phyloP scores from a whole-genome alignment of 37 sponge, comb jelly and placozoan genomes.

The Axinella damicornis region DNA sequence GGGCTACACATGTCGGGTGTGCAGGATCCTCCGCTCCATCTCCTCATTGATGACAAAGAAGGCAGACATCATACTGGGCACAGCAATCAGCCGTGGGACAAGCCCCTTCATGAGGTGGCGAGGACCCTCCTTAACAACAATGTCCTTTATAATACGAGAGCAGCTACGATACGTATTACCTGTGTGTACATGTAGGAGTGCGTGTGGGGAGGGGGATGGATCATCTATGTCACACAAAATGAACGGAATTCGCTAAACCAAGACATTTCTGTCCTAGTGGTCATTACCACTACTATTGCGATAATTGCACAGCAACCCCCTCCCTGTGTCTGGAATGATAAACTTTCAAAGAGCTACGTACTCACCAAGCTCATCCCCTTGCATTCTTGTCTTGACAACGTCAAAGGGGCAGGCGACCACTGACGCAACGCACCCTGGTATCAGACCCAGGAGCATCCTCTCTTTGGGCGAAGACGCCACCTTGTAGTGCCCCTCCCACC shows the following conservation, averaged over 20 bases:
- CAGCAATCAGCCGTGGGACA: constrained; percentile 72
- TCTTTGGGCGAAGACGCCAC: constrained; percentile 17
- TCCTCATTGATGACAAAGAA: constrained; percentile 79
- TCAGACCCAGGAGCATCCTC: constrained; percentile 55
- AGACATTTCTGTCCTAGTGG: background rate
- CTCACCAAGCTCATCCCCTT: constrained; percentile 74
- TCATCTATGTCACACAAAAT: too few species aligned
- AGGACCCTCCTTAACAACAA: constrained; percentile 66
- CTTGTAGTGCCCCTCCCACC: constrained; percentile 24
- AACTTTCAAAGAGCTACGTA: too few species aligned
- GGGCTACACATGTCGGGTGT: background rate
- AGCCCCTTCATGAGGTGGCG: constrained; percentile 79
- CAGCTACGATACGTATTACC: background rate
- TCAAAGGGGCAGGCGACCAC: constrained; percentile 81
- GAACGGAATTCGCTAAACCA: background rate
- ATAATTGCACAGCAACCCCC: too few species aligned
- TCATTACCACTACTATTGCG: background rate
- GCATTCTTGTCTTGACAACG: constrained; percentile 87
- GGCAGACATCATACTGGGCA: constrained; percentile 83
- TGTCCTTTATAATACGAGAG: constrained; percentile 29
- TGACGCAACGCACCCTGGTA: constrained; percentile 68
- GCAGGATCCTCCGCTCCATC: constrained; percentile 38
- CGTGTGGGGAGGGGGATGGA: background rate
- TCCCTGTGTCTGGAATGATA: too few species aligned
- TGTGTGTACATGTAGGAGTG: background rate